A percentile compares a stretch with the other conserved stretches of the same genome.
These are phyloP conservation scores for Perca schrenkii DNA, from an alignment of 2,113 vertebrate species.

Conservation along the genomic window DNA sequence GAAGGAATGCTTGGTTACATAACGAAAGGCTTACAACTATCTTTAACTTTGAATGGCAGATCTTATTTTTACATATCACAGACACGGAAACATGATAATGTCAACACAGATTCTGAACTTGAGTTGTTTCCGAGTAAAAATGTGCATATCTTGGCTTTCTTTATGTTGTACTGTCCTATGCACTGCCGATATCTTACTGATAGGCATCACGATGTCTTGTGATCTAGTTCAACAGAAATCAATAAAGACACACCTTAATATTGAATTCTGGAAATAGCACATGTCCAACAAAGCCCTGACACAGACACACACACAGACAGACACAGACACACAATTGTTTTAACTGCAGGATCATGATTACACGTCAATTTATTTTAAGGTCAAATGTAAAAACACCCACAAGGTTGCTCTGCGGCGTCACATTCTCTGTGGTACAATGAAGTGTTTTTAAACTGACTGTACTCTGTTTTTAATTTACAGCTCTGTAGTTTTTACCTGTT, in stretches of 20 bases:
- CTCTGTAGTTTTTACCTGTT: too few species aligned
- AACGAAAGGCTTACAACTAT: neutral
- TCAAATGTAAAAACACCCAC: too few species aligned
- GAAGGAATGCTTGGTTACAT: neutral
- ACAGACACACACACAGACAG: neutral
- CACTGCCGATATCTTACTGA: neutral
- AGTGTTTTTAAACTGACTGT: too few species aligned
- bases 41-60: neutral
- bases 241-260: slow-evolving; percentile 27
- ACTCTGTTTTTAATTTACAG: too few species aligned
- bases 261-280: slow-evolving; percentile 27
- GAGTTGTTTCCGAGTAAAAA: neutral
- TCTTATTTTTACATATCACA: neutral
- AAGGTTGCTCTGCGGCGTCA: too few species aligned
- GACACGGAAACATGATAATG: neutral
- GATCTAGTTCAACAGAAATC: neutral
- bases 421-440: too few species aligned
- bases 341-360: too few species aligned
- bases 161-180: too few species aligned
- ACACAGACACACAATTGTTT: neutral
- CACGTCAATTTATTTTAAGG: too few species aligned
- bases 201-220: neutral
- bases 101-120: neutral
- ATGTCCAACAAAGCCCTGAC: slow-evolving; percentile 31
- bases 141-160: neutral